Evolutionary conservation across 2,888 invertebrate species (phyloP).

Genomic region (Tetragonisca angustula): DNA sequence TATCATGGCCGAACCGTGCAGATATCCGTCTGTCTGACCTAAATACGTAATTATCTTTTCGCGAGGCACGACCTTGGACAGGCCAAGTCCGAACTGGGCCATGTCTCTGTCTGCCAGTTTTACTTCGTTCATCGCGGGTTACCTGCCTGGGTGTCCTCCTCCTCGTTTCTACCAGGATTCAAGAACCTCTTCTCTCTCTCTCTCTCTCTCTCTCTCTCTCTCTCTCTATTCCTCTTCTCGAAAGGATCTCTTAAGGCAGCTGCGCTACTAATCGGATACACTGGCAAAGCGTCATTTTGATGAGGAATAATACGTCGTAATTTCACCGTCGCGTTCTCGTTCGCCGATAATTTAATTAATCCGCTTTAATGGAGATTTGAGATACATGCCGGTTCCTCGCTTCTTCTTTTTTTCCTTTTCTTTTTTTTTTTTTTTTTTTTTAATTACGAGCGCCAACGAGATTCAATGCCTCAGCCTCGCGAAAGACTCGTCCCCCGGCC

Average conservation of each 20-base stretch:
- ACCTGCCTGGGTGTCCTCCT: conserved; percentile 65
- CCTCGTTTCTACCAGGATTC: conserved; percentile 11
- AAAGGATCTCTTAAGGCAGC: conserved; percentile 43
- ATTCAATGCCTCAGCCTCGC: neutral
- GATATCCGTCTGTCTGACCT: conserved; percentile 75
- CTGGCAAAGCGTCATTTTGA: conserved; percentile 28
- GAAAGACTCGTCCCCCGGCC: neutral
- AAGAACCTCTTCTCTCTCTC: conserved; percentile 12
- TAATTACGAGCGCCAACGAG: conserved; percentile 22
- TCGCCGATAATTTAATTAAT: conserved; percentile 50
- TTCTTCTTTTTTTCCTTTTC: neutral
- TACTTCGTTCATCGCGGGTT: conserved; percentile 69
- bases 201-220: conserved; percentile 33
- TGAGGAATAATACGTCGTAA: conserved; percentile 41
- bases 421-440: neutral
- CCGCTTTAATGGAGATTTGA: conserved; percentile 46
- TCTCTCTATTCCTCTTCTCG: conserved; percentile 5
- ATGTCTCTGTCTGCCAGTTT: conserved; percentile 78
- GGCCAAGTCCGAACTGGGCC: conserved; percentile 79
- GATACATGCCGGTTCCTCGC: conserved; percentile 4
- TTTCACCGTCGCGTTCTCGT: conserved; percentile 9
- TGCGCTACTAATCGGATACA: conserved; percentile 28
- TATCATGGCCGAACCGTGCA: conserved; percentile 62
- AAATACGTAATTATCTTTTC: conserved; percentile 81
- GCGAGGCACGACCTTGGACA: conserved; percentile 78